Base-by-base conservation (phyloP, 1,140 invertebrate genomes). In the Oryctes rhinoceros region DNA sequence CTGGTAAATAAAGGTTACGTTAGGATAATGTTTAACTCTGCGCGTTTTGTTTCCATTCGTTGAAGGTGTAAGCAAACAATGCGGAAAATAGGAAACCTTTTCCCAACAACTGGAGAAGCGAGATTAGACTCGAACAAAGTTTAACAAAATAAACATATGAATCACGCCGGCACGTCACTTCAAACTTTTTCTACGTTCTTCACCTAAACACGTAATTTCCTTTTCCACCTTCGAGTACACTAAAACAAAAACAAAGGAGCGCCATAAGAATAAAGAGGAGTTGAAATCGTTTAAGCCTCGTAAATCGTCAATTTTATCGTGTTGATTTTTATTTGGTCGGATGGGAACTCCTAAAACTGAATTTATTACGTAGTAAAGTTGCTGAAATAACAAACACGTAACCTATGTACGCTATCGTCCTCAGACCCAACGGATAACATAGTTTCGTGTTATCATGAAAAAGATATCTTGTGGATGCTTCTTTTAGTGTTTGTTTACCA, bases 281-380 rank as follows among this genome's bases (percentile, higher is more conserved):
- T 18, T 59, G 15, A 15, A 59, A 59, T 59, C 53, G 18, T 59
- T 71, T 37, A 71, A 71, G 20, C 65, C 65, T 71, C 65, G 24
- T 71, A 71, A 71, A 71, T 71, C 65, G 65, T 71, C 65, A 24
- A 35, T 71, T n/a, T 71, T 71, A 71, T 71, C n/a, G 65, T 71
- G 65, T 71, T 71, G 65, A 71, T 71, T 71, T 71, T 71, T 71
- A 71, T 71, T 71, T 24, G 65, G 65, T 71, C 7, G 65, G 13
- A 24, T 13, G 65, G 24, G 65, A 71, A 71, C 65, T 71, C 65
- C 35, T 71, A 71, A 71, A 71, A 71, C 24, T 71, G 65, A 71
- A 71, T 71, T 71, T 71, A 71, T 71, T 71, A 71, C 65, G 24
- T 24, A 71, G 24, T 71, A 71, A 71, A 71, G 20, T 71, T 15